Percentiles rank a stretch among this genome's conserved stretches.
Evolutionary conservation across 2,888 invertebrate species (phyloP).

Genomic region (Pteria penguin): DNA sequence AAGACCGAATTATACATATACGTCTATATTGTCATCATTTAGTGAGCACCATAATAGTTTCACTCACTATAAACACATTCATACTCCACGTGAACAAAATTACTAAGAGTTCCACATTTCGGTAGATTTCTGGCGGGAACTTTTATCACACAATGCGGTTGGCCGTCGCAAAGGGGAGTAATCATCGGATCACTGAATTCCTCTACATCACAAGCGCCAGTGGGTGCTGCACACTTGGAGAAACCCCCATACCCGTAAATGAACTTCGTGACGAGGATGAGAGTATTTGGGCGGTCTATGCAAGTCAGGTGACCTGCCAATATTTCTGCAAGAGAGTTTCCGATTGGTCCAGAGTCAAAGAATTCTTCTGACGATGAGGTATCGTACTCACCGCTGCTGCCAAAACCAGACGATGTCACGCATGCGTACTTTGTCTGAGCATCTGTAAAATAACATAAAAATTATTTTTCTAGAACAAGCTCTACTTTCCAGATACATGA

Average conservation of each 20-base stretch:
- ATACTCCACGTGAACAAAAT: slow-evolving; percentile 44
- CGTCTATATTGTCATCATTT: no score
- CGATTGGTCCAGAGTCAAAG: background rate
- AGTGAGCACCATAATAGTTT: no score
- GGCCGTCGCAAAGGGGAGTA: slow-evolving; percentile 33
- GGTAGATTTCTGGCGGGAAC: slow-evolving; percentile 12
- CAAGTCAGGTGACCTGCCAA: slow-evolving; percentile 31
- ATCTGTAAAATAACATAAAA: slow-evolving; percentile 17
- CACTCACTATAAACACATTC: slow-evolving; percentile 41
- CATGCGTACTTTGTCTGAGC: slow-evolving; percentile 28
- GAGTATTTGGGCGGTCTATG: slow-evolving; percentile 5
- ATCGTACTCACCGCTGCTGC: slow-evolving; percentile 12
- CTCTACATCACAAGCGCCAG: slow-evolving; percentile 36
- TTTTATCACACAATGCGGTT: slow-evolving; percentile 12
- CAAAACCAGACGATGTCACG: slow-evolving; percentile 4
- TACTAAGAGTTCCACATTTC: slow-evolving; percentile 29
- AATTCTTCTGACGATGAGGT: slow-evolving; percentile 21
- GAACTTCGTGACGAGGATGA: slow-evolving; percentile 37
- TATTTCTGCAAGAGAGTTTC: background rate
- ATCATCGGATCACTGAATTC: slow-evolving; percentile 23
- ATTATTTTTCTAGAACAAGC: no score
- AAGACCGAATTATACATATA: no score
- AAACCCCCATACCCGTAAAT: slow-evolving; percentile 38
- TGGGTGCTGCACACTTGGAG: slow-evolving; percentile 24
- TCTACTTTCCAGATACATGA: no score